phyloP scores from a whole-genome alignment of 2,888 invertebrate genomes.

The Drosophila nigricruria region DNA sequence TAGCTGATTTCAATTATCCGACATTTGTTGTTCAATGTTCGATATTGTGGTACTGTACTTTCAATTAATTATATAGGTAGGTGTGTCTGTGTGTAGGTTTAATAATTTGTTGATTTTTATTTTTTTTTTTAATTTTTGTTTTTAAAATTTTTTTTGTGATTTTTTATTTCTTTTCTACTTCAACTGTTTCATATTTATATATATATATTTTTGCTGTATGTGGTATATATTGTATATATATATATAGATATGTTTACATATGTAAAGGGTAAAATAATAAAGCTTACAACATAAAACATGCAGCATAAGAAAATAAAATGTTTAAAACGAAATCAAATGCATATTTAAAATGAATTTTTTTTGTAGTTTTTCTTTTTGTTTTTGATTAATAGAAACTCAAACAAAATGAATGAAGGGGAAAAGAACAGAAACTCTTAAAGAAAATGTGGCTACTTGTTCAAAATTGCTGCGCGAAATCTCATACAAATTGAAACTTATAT shows the following conservation, averaged over 20 bases:
- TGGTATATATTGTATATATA: constrained; percentile 18
- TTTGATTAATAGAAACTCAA: constrained; percentile 2
- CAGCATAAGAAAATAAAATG: constrained; percentile 32
- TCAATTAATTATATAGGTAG: constrained; percentile 39
- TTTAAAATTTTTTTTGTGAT: constrained; percentile 8
- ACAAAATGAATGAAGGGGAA: constrained; percentile 17
- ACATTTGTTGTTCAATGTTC: constrained; percentile 47
- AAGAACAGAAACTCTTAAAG: constrained; percentile 25
- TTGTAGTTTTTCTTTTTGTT: background rate
- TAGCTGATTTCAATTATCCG: constrained; percentile 69
- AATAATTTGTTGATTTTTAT: constrained; percentile 18
- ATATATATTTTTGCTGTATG: constrained; percentile 25
- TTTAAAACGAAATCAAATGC: constrained; percentile 13
- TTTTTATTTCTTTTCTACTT: constrained; percentile 60
- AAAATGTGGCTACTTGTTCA: constrained; percentile 52
- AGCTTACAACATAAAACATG: constrained; percentile 50
- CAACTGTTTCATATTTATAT: constrained; percentile 38
- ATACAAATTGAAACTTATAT: constrained; percentile 68
- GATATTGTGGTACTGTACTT: constrained; percentile 72
- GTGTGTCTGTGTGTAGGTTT: constrained; percentile 25
- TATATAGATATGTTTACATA: constrained; percentile 18
- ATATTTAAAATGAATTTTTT: constrained; percentile 1
- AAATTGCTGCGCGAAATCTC: constrained; percentile 72
- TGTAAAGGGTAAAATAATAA: constrained; percentile 46
- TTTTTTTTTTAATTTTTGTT: constrained; percentile 11